These are phyloP conservation scores for Piaya cayana DNA, from an alignment of 2,113 vertebrate genomes.

Conservation along the genomic window DNA sequence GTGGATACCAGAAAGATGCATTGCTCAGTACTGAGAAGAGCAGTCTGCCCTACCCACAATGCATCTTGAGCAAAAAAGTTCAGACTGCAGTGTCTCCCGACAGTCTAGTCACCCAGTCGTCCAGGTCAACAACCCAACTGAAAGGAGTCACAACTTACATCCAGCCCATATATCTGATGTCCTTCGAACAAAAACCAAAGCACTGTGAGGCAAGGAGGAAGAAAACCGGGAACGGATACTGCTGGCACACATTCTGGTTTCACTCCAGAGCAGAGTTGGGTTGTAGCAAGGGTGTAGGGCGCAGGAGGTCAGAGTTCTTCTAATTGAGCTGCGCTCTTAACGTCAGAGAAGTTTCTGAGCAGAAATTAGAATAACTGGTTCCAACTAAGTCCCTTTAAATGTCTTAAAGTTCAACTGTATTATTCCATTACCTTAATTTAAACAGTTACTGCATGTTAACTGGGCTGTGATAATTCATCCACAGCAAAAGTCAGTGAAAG, in stretches of 20 bases:
- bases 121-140: not conserved
- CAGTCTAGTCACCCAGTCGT: not conserved
- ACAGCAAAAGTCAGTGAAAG: not conserved
- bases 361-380: not conserved
- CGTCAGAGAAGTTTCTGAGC: not conserved
- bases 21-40: not conserved
- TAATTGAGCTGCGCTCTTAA: not conserved
- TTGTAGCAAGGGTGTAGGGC: not conserved
- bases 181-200: not conserved
- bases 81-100: not conserved
- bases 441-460: not conserved
- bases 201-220: not conserved
- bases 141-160: not conserved
- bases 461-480: not conserved
- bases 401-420: not conserved
- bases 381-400: not conserved
- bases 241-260: not conserved
- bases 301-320: not conserved
- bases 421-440: not conserved
- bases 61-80: not conserved
- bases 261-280: not conserved
- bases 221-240: not conserved
- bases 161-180: not conserved
- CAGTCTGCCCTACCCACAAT: accelerated
- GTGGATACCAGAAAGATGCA: not conserved